Conservation (phyloP, 2,888 invertebrate species). For the Nebria brevicollis region DNA sequence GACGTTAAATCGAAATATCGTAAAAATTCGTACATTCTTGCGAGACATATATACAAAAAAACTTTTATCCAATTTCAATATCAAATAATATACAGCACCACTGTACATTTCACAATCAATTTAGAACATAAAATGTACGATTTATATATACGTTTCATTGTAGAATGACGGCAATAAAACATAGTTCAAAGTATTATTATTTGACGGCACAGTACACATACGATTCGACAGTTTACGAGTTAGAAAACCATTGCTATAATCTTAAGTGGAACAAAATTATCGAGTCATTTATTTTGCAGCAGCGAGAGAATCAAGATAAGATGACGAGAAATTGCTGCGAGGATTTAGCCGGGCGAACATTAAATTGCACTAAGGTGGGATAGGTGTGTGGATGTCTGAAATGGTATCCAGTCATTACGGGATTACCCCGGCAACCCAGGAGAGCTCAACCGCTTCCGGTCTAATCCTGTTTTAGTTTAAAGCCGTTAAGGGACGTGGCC, state of each 20-base stretch:
- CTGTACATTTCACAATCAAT: neutral
- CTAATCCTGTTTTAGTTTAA: conserved; percentile 27
- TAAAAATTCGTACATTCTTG: neutral
- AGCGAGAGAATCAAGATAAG: neutral
- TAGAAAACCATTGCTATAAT: no score
- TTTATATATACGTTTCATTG: neutral
- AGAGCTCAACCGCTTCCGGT: conserved; percentile 23
- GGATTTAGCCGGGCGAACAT: conserved; percentile 22
- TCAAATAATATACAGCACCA: neutral
- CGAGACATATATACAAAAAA: neutral
- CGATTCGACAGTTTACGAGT: no score
- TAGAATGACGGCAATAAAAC: neutral
- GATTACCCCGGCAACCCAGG: conserved; percentile 38
- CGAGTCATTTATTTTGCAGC: neutral
- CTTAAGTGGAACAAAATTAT: neutral
- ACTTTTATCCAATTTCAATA: neutral
- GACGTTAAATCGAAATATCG: neutral
- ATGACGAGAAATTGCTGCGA: neutral
- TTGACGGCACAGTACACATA: neutral
- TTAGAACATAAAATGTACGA: neutral
- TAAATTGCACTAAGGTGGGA: conserved; percentile 30
- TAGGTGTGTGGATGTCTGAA: conserved; percentile 28
- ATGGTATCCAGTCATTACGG: conserved; percentile 36
- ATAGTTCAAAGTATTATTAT: neutral
- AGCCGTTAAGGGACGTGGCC: conserved; percentile 19